Base-by-base conservation (phyloP, 2,113 vertebrate genomes). In the Maccullochella peelii region DNA sequence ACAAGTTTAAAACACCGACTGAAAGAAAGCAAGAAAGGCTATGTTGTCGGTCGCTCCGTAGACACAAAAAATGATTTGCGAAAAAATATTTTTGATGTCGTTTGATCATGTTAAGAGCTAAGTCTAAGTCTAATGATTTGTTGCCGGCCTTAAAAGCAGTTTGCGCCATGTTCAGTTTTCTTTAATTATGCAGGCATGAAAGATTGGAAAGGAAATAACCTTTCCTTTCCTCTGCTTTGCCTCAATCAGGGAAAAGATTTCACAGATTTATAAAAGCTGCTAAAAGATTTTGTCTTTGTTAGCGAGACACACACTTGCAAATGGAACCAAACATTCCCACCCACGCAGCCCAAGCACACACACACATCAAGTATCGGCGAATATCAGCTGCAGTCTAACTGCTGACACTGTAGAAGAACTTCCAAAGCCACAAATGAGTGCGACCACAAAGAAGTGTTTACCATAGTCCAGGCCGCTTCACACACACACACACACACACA, bases 311-410 rank as follows among this genome's bases (percentile, higher is more conserved):
- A 75, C 49, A 61, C 62, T 69, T 62, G 11, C 25, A 77, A 77
- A 83, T 74, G 63, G 63, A 40, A 11, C 61, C 68, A 85, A 77
- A 87, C 88, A 71, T 63, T 69, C 25, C 25, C 57, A 10, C 63
- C 40, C 79, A 69, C 55, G 1, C 62, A 50, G 25, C 5, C 3
- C 61, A 50, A 2, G 42, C 55, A 49, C 55, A 79, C 65, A 79
- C 65, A 40, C 49, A 52, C 49, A 79, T 11, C 1, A 33, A 66
- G 30, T 20, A 62, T 66, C 61, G 47, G 67, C 61, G 65, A 71
- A 54, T 58, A 71, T 33, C 49, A 78, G 70, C 73, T 55, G 30
- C 49, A 30, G 58, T 58, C 30, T 54, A 21, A 57, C 27, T 47
- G 55, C 50, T 44, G 44, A 63, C 25, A 12, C 16, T 55, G 61